Evolutionary conservation across 2,888 invertebrate genomes (phyloP), one percentile per base, ranked within the genome.

Genomic region (Orchestes rusci): DNA sequence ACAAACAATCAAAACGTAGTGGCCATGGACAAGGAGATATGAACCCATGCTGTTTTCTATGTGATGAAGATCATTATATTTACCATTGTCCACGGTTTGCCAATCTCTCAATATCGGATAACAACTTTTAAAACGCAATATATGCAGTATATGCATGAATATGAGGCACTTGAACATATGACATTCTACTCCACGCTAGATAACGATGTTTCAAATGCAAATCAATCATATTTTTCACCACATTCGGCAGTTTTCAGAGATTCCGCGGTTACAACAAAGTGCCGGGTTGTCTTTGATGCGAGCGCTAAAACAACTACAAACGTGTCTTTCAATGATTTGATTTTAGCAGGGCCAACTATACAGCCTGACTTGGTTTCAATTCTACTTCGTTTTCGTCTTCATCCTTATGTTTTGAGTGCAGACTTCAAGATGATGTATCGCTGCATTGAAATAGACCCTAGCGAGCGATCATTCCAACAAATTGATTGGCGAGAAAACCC

Each of bases 361-460:
- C 48, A 45, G 23, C 36, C 41, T 8, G 51, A 51, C 23, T 28
- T 51, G 10, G 43, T 37, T 36, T 35, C 45, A 2, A 50, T 50
- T 16, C 20, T 51, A 16, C 19, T 46, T 19, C 13, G 51, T 15
- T 20, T 46, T 4, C 10, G 41, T 7, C 20, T 46, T 3, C 18
- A 41, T 30, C 16, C 18, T 29, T 38, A 35, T 13, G 49, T 51
- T 7, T 18, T 51, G 10, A 44, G 15, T 19, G 46, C 46, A 3
- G 49, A 49, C 8, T 38, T 49, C n/a, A 49, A 43, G 43, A 49
- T 41, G 39, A 49, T 48, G 48, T 49, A 41, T 38, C 15, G 51
- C 16, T 28, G 40, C 29, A 46, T 51, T 13, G 12, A 32, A 12
- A 29, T 49, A 16, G 28, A 49, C 13, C 34, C 27, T 15, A 32